Evolutionary conservation across 2,797 vertebrate genomes (phyloP).

Genomic region (Lagocephalus sceleratus): DNA sequence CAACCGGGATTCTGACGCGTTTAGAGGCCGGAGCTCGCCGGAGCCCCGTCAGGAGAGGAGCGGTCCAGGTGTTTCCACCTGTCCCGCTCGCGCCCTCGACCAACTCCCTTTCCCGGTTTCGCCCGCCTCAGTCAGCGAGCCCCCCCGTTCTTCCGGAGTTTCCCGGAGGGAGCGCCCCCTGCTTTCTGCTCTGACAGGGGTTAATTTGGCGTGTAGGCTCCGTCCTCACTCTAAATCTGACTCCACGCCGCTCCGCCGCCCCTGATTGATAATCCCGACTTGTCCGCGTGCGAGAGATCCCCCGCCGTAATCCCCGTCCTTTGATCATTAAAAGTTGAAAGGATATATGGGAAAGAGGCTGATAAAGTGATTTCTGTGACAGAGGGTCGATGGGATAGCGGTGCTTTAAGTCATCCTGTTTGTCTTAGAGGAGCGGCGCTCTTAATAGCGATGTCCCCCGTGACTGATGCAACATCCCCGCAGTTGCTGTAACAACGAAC

Average conservation of each 20-base stretch:
- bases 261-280: constrained; percentile 73
- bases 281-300: constrained; percentile 69
- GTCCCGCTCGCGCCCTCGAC: too few relatives aligned
- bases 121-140: constrained; percentile 56
- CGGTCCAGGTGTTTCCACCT: too few relatives aligned
- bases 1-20: too few relatives aligned
- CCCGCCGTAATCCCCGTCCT: constrained; percentile 73
- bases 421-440: constrained; percentile 75
- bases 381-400: constrained; percentile 70
- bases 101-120: too few relatives aligned
- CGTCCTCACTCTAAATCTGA: constrained; percentile 69
- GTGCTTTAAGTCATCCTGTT: constrained; percentile 79
- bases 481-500: constrained; percentile 73
- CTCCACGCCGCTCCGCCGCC: constrained; percentile 60
- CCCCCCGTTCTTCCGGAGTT: constrained; percentile 48
- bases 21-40: too few relatives aligned
- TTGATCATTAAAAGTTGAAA: constrained; percentile 81
- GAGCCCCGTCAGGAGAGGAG: too few relatives aligned
- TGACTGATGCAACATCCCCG: constrained; percentile 80
- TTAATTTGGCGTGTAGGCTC: constrained; percentile 70
- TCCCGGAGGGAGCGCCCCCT: constrained; percentile 45
- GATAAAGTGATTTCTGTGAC: constrained; percentile 78
- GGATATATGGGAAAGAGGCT: constrained; percentile 74
- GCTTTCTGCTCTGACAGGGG: constrained; percentile 63
- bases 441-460: constrained; percentile 78